Conservation (phyloP, 1,140 invertebrate species). For the Bombus fervidus region DNA sequence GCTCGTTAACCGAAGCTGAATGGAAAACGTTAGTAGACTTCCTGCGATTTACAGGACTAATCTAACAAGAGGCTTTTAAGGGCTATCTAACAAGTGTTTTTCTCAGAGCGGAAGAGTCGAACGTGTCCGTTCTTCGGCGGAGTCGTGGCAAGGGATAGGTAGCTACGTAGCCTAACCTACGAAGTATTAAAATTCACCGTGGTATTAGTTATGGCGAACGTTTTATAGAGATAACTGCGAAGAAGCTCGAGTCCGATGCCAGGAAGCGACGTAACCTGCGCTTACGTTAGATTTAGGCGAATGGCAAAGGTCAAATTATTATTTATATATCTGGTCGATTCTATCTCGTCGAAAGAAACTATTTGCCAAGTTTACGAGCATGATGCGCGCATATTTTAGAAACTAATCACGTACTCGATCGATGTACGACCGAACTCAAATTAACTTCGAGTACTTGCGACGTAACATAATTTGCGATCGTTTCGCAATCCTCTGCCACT, state of each 20-base stretch:
- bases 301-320: neutral
- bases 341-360: neutral
- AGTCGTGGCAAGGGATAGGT: neutral
- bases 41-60: neutral
- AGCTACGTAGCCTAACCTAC: no score
- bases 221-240: neutral
- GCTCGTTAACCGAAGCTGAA: neutral
- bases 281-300: neutral
- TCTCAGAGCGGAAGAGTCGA: neutral
- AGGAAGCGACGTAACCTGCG: neutral
- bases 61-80: no score
- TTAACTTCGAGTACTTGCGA: neutral
- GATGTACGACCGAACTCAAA: neutral
- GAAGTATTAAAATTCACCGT: neutral
- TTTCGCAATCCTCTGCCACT: neutral
- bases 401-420: neutral
- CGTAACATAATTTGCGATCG: slow-evolving; percentile 4
- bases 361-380: neutral
- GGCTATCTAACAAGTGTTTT: neutral
- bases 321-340: neutral
- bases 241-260: neutral
- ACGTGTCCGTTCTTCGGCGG: neutral
- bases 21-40: neutral
- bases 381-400: no score
- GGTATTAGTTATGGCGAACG: neutral